Conservation (phyloP, 1,140 invertebrate genomes). For the Heliothis virescens region DNA sequence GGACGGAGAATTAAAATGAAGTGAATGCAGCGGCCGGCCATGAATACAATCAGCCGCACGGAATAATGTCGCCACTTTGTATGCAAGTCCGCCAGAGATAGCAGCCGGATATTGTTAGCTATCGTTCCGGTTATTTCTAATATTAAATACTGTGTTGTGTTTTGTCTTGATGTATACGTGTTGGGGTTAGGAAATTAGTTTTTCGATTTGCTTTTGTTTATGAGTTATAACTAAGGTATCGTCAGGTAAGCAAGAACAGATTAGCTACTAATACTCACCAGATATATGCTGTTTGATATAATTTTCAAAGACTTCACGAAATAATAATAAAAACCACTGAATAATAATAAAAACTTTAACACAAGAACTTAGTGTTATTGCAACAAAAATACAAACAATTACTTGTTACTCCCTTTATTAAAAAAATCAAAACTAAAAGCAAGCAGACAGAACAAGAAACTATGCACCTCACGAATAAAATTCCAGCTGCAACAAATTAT, state of each 20-base stretch:
- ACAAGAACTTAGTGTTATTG: too few species aligned
- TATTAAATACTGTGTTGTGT: background rate
- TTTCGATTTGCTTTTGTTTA: background rate
- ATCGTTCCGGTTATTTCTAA: slow-evolving; percentile 20
- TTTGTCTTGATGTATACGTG: background rate
- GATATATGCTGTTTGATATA: too few species aligned
- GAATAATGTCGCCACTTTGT: slow-evolving; percentile 45
- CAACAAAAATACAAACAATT: too few species aligned
- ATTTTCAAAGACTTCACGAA: too few species aligned
- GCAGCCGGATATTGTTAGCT: slow-evolving; percentile 35
- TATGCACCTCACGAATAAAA: background rate
- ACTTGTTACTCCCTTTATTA: too few species aligned
- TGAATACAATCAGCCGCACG: slow-evolving; percentile 44
- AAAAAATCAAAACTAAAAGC: too few species aligned
- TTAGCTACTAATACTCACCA: too few species aligned
- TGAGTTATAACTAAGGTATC: too few species aligned
- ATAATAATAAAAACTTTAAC: too few species aligned
- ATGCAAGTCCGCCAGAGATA: slow-evolving; percentile 38
- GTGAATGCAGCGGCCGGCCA: slow-evolving; percentile 35
- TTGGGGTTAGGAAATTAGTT: background rate
- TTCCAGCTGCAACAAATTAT: background rate
- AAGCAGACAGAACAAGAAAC: background rate
- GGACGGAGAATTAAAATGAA: slow-evolving; percentile 44
- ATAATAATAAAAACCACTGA: too few species aligned
- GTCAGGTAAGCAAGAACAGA: too few species aligned